These are phyloP conservation scores for Scaptodrosophila latifasciaeformis DNA, from an alignment of 2,888 invertebrate species.

Conservation along the genomic window DNA sequence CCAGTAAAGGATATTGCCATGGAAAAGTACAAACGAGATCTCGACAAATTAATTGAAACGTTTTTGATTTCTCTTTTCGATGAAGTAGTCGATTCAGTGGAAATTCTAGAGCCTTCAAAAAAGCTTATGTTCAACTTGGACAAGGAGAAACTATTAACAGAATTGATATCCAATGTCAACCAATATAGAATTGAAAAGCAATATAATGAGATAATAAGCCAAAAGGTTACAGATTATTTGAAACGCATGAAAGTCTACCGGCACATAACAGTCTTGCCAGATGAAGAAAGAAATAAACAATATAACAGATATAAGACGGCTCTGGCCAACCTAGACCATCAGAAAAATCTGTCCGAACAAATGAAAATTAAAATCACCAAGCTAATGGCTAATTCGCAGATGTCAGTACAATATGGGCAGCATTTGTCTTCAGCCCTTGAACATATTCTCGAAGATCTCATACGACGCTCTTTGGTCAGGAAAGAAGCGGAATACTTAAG, in stretches of 20 bases:
- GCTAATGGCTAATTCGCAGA: conserved; percentile 10
- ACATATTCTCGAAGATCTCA: conserved; percentile 4
- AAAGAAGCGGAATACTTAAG: conserved; percentile 27
- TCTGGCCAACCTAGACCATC: conserved; percentile 13
- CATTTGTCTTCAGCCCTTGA: neutral
- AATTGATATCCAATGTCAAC: neutral
- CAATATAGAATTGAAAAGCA: neutral
- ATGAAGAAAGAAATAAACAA: neutral
- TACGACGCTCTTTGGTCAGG: conserved; percentile 10
- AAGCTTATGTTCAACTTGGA: conserved; percentile 10
- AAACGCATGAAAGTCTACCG: conserved; percentile 25
- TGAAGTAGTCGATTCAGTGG: conserved; percentile 15
- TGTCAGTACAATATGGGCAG: conserved; percentile 14
- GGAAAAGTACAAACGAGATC: no score
- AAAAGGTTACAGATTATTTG: conserved; percentile 30
- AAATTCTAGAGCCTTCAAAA: conserved; percentile 22
- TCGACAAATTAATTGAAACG: neutral
- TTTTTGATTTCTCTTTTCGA: conserved; percentile 8
- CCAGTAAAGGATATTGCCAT: conserved; percentile 5
- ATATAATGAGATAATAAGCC: conserved; percentile 6
- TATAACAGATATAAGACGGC: conserved; percentile 14
- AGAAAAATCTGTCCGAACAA: neutral
- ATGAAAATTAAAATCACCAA: conserved; percentile 1
- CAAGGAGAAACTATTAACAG: conserved; percentile 14
- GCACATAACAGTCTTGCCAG: conserved; percentile 5